Evolutionary conservation across 2,888 invertebrate species (phyloP).

Genomic region (Byasa hedistus): DNA sequence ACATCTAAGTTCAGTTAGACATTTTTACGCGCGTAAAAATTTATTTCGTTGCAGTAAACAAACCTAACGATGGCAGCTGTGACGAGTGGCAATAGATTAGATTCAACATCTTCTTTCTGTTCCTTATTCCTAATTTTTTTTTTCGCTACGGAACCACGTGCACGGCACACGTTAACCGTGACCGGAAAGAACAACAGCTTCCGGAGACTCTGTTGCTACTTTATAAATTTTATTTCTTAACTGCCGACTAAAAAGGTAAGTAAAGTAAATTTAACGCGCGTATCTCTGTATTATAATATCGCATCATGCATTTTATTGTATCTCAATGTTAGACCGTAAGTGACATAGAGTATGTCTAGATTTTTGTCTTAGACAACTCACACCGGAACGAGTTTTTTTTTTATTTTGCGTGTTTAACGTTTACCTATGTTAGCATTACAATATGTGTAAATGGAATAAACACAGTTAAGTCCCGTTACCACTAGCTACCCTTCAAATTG

Average conservation of each 20-base stretch:
- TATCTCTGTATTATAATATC: too few species aligned
- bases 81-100: conserved; percentile 39
- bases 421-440: too few species aligned
- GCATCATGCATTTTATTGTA: not conserved
- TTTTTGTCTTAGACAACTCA: too few species aligned
- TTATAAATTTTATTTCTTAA: not conserved
- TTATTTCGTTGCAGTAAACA: conserved; percentile 1
- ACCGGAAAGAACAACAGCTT: conserved; percentile 46
- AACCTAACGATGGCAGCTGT: conserved; percentile 36
- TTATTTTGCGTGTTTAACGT: too few species aligned
- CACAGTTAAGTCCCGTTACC: too few species aligned
- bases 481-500: too few species aligned
- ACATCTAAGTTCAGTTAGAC: not conserved
- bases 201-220: conserved; percentile 41
- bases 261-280: too few species aligned
- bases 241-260: not conserved
- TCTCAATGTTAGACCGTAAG: too few species aligned
- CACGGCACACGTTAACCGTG: conserved; percentile 59
- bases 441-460: too few species aligned
- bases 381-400: too few species aligned
- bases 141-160: conserved; percentile 64
- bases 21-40: not conserved
- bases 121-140: conserved; percentile 40
- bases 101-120: conserved; percentile 37
- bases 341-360: too few species aligned